Percentiles rank a stretch among this genome's conserved stretches.
phyloP scores from a whole-genome alignment of 2,113 vertebrate genomes.

The Erythrocebus patas region DNA sequence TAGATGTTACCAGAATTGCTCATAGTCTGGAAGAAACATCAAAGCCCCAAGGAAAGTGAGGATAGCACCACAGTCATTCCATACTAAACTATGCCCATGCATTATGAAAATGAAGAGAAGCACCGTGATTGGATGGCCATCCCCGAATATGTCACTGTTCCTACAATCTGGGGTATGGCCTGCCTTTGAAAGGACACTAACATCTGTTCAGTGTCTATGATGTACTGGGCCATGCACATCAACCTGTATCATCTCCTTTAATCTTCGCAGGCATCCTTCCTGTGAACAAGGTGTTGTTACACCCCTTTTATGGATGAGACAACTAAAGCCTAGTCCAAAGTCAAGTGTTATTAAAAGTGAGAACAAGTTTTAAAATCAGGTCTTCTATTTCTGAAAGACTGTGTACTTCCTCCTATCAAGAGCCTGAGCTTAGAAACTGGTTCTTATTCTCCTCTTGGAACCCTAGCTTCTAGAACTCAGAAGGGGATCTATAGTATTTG shows the following conservation, averaged over 20 bases:
- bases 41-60: background rate
- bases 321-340: background rate
- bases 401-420: background rate
- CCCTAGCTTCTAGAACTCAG: background rate
- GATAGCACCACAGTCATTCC: background rate
- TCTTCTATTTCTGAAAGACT: background rate
- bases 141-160: fast-evolving
- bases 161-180: background rate
- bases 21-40: background rate
- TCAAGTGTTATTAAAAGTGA: background rate
- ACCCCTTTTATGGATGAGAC: background rate
- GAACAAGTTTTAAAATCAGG: background rate
- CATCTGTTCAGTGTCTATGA: background rate
- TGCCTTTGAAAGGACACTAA: background rate
- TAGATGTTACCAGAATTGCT: background rate
- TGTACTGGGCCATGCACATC: background rate
- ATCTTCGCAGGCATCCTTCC: background rate
- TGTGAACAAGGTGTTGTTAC: background rate
- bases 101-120: background rate
- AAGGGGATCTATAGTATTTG: background rate
- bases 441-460: background rate
- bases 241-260: background rate
- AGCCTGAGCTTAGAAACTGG: background rate
- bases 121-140: background rate
- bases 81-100: background rate